phyloP scores from a whole-genome alignment of 2,113 vertebrate genomes.

The Cercopithecus mona region DNA sequence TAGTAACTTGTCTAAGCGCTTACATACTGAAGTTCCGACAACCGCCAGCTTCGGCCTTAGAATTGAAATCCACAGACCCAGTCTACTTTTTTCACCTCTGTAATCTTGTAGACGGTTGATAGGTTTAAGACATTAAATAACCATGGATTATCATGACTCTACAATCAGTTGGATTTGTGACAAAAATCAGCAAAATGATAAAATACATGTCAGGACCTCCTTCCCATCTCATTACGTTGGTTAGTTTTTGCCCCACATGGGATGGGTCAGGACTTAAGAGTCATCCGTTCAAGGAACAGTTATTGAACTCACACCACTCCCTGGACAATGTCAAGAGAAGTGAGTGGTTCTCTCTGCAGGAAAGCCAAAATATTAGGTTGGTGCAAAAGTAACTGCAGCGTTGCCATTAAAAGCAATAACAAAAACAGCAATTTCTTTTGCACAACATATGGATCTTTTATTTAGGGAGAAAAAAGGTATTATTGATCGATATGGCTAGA shows the following conservation, averaged over 20 bases:
- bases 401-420: too few relatives aligned
- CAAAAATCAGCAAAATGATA: background rate
- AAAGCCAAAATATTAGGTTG: background rate
- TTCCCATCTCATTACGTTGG: background rate
- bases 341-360: background rate
- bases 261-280: background rate
- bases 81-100: constrained; percentile 3
- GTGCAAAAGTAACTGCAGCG: too few relatives aligned
- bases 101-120: background rate
- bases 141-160: background rate
- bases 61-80: constrained; percentile 58
- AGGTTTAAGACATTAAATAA: constrained; percentile 59
- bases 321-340: background rate
- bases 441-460: background rate
- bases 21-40: constrained; percentile 53
- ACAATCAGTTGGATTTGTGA: background rate
- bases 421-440: too few relatives aligned
- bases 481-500: background rate
- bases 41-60: constrained; percentile 63
- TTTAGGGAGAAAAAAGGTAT: background rate
- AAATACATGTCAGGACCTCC: background rate
- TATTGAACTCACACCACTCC: background rate
- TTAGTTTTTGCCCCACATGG: background rate
- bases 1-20: constrained; percentile 70
- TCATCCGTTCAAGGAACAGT: background rate